These are phyloP conservation scores for Takifugu ocellatus DNA, from an alignment of 2,797 vertebrate species.

Conservation along the genomic window DNA sequence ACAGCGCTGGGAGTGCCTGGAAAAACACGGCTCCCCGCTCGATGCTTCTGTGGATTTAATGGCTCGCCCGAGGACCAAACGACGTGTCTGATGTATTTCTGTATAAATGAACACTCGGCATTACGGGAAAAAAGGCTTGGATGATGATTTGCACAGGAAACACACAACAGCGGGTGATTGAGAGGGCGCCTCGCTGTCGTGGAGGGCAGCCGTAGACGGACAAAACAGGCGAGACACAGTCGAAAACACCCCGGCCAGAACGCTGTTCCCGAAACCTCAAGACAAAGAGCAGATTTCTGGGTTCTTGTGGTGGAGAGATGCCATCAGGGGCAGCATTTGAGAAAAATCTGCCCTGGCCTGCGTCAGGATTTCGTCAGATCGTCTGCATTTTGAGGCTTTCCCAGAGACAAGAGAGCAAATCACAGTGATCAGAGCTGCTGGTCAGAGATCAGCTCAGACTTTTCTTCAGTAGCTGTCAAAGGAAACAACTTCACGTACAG, in stretches of 20 bases:
- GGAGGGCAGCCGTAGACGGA: background rate
- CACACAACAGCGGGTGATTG: background rate
- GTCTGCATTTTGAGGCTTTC: background rate
- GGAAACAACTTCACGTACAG: no score
- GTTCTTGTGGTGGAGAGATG: no score
- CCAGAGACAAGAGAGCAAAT: slow-evolving; percentile 7
- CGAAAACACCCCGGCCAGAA: no score
- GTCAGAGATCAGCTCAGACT: background rate
- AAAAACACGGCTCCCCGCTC: slow-evolving; percentile 2
- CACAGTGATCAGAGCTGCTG: slow-evolving; percentile 11
- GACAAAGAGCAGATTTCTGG: no score
- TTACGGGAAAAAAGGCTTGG: background rate
- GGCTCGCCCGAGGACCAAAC: slow-evolving; percentile 2
- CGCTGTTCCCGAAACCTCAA: no score
- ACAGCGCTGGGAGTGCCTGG: no score
- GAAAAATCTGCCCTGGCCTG: background rate
- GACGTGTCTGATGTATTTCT: slow-evolving; percentile 3
- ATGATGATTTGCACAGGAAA: background rate
- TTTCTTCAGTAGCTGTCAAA: background rate
- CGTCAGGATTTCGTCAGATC: slow-evolving; percentile 7
- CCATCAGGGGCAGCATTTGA: no score
- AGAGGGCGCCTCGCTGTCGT: background rate
- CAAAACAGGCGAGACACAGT: background rate
- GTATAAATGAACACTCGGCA: background rate
- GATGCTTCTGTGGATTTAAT: slow-evolving; percentile 11